Evolutionary conservation across 2,888 invertebrate species (phyloP).

Genomic region (Dynastes tityus): DNA sequence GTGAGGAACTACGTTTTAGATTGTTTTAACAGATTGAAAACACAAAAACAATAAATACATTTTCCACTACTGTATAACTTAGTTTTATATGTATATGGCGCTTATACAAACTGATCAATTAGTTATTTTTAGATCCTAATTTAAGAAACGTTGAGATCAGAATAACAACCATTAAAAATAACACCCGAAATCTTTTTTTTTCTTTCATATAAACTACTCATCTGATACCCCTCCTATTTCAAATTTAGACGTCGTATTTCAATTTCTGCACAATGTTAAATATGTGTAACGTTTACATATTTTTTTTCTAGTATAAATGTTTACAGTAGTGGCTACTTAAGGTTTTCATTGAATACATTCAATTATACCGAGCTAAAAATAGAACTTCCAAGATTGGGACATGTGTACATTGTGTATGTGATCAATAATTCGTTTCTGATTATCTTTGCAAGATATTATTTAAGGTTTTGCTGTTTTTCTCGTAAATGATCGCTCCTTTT

Average conservation of each 20-base stretch:
- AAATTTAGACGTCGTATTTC: slow-evolving; percentile 21
- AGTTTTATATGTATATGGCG: no score
- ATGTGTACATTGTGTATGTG: neutral
- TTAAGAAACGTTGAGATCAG: neutral
- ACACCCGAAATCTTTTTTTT: neutral
- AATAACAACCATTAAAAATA: slow-evolving; percentile 4
- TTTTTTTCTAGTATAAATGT: slow-evolving; percentile 26
- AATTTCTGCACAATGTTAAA: slow-evolving; percentile 40
- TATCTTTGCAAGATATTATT: slow-evolving; percentile 21
- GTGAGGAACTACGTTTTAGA: no score
- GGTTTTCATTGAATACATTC: slow-evolving; percentile 24
- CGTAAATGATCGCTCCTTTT: slow-evolving; percentile 14
- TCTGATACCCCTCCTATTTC: neutral
- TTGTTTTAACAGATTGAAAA: no score
- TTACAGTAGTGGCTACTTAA: slow-evolving; percentile 29
- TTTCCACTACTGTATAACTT: no score
- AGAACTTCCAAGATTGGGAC: neutral
- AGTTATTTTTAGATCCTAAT: no score
- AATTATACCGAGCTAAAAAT: slow-evolving; percentile 19
- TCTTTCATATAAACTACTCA: slow-evolving; percentile 2
- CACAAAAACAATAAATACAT: no score
- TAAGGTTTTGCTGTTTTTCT: neutral
- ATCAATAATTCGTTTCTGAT: neutral
- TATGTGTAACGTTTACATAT: slow-evolving; percentile 27
- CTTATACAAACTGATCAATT: no score